A percentile compares a stretch with the other conserved stretches of the same genome.
Conservation (phyloP, 2,797 vertebrate species). For the Sphaeramia orbicularis region DNA sequence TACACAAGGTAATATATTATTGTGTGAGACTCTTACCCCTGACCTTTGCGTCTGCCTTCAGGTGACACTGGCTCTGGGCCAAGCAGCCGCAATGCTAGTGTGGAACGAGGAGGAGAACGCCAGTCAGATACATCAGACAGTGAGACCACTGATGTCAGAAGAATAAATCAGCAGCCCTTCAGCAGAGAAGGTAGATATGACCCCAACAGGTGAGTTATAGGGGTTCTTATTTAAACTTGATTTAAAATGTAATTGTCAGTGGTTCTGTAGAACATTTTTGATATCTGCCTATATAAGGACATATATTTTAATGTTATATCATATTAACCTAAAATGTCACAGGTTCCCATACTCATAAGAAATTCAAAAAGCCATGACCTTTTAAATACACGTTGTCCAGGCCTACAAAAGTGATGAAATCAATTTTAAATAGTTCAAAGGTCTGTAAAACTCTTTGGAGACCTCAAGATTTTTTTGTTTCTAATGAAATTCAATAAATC, state of each 20-base stretch:
- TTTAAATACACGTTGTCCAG: no score
- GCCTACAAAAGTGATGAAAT: no score
- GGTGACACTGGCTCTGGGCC: constrained; percentile 89
- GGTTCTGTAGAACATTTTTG: background rate
- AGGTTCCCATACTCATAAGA: no score
- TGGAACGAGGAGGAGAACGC: constrained; percentile 88
- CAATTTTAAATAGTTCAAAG: no score
- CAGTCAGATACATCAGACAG: constrained; percentile 94
- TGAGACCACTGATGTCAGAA: constrained; percentile 90
- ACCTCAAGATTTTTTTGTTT: no score
- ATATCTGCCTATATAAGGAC: background rate
- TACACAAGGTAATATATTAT: background rate
- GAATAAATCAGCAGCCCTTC: constrained; percentile 91
- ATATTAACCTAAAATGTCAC: no score
- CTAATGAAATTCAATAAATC: no score
- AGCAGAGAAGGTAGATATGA: constrained; percentile 87
- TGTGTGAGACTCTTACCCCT: background rate
- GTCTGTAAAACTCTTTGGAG: no score
- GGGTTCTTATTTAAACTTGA: background rate
- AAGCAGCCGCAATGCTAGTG: constrained; percentile 92
- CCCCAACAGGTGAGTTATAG: constrained; percentile 87
- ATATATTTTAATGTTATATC: background rate
- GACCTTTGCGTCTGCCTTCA: constrained; percentile 31
- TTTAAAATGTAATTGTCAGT: background rate
- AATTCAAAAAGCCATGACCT: no score